Base-by-base conservation (phyloP, 2,888 invertebrate genomes). In the Drosophila peninsularis region DNA sequence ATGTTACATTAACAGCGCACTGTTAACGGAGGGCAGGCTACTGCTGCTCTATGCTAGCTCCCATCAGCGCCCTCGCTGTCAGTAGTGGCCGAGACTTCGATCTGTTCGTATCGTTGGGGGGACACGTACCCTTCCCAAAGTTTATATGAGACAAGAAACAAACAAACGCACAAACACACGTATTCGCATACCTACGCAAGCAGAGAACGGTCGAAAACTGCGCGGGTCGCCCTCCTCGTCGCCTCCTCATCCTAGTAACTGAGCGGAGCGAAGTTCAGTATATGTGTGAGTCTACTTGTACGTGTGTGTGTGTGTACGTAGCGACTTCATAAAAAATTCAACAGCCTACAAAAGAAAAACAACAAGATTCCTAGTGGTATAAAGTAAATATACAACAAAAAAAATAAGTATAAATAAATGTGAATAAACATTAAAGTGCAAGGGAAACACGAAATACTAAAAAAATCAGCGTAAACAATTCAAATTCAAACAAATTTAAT, bases 21-120 rank as follows among this genome's bases (percentile, higher is more conserved):
- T 70, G 77, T 74, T 70, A 62, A 47, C 13, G 17, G 34, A 14
- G 24, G 27, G 14, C 54, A 36, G 67, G 13, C 24, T 24, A 5
- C 44, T 5, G 32, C 45, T 52, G 42, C 52, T 62, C 19, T 58
- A 55, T 36, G 47, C 71, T 54, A 17, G 62, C 47, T 58, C 53
- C 57, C 63, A 56, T 19, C 62, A 50, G 71, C 58, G 52, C 52
- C 70, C 65, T 68, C 34, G 60, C 68, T 21, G 75, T 71, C 88
- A 90, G 90, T 90, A 78, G 75, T 75, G 81, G 85, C 80, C 87
- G 88, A 90, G 89, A 81, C 87, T 87, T 81, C 75, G 77, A 80
- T 80, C 80, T 78, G 83, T 75, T 76, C 74, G 75, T 82, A 83
- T 71, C 71, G 73, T 68, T 62, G 76, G 53, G 57, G 57, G 32